Evolutionary conservation across 2,888 invertebrate species (phyloP).

Genomic region (Agriotes lineatus): DNA sequence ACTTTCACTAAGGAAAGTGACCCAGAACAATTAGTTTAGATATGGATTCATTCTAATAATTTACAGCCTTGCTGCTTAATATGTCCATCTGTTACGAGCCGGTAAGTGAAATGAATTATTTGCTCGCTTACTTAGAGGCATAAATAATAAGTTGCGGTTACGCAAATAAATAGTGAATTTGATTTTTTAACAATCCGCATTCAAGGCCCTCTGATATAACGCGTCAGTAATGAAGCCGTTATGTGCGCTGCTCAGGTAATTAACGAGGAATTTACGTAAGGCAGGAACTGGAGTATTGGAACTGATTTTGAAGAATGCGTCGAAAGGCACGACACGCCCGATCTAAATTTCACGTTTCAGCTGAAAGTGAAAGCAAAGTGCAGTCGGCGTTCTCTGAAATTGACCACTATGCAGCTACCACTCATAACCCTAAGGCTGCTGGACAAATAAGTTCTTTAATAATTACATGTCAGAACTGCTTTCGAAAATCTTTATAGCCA

Average conservation of each 20-base stretch:
- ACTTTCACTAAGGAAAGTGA: conserved; percentile 14
- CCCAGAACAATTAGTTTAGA: conserved; percentile 3
- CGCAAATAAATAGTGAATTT: too few relatives aligned
- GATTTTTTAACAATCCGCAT: too few relatives aligned
- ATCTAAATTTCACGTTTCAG: conserved; percentile 11
- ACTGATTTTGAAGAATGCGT: conserved; percentile 7
- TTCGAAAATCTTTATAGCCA: too few relatives aligned
- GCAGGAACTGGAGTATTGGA: conserved; percentile 2
- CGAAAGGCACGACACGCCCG: conserved; percentile 10
- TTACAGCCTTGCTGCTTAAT: neutral
- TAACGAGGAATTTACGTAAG: conserved; percentile 16
- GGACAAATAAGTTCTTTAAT: neutral
- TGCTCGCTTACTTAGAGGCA: too few relatives aligned
- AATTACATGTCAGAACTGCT: neutral
- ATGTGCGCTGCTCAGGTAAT: neutral
- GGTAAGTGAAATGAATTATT: neutral
- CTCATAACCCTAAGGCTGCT: neutral
- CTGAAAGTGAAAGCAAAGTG: conserved; percentile 7
- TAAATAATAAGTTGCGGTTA: too few relatives aligned
- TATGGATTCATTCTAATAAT: conserved; percentile 8
- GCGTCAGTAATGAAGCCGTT: neutral
- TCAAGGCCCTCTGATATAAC: too few relatives aligned
- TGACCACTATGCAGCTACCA: neutral
- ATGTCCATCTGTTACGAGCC: neutral
- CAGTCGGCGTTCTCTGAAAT: neutral